phyloP scores from a whole-genome alignment of 2,888 invertebrate species.

The Galeruca laticollis region DNA sequence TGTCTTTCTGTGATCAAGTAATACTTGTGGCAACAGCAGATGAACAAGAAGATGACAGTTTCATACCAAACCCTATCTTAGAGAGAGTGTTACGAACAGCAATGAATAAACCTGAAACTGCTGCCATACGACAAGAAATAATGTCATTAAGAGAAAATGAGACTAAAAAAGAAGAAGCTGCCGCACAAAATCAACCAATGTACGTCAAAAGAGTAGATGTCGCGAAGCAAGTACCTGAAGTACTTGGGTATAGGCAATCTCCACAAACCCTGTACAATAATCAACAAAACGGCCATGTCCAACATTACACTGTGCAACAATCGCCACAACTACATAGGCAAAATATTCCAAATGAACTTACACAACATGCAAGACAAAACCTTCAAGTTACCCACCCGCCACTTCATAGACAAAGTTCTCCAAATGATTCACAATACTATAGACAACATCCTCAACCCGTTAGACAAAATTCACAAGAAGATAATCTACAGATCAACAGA shows the following conservation, averaged over 20 bases:
- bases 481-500: conserved; percentile 11
- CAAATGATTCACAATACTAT: conserved; percentile 12
- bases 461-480: conserved; percentile 39
- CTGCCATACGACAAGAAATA: conserved; percentile 69
- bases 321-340: conserved; percentile 38
- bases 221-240: conserved; percentile 38
- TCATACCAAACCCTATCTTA: conserved; percentile 90
- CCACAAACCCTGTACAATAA: conserved; percentile 61
- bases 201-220: conserved; percentile 58
- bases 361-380: conserved; percentile 3
- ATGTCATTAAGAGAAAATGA: conserved; percentile 67
- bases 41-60: conserved; percentile 90
- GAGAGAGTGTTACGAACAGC: conserved; percentile 88
- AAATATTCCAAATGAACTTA: conserved; percentile 22
- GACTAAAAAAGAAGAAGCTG: conserved; percentile 46
- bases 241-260: conserved; percentile 23
- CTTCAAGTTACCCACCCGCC: conserved; percentile 21
- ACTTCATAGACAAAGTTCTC: conserved; percentile 33
- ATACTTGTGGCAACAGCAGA: conserved; percentile 93
- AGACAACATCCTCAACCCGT: conserved; percentile 22
- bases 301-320: conserved; percentile 56
- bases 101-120: conserved; percentile 78
- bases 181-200: conserved; percentile 44
- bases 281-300: conserved; percentile 59
- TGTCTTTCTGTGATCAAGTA: conserved; percentile 95